Conservation (phyloP, 2,113 vertebrate species). For the Tricholaema leucomelas region DNA sequence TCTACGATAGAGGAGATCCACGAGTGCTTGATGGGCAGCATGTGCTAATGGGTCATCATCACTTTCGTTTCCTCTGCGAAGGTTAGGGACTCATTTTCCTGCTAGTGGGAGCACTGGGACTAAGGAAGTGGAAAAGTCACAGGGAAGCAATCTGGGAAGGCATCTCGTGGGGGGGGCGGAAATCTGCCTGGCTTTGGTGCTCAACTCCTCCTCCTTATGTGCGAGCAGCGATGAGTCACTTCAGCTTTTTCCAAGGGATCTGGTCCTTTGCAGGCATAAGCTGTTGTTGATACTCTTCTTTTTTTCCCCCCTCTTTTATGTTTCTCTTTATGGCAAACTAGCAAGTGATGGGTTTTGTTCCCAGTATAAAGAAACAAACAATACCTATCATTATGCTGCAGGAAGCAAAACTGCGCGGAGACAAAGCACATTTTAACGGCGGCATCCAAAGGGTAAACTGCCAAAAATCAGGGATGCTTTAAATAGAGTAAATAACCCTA, state of each 20-base stretch:
- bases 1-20: background rate
- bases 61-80: background rate
- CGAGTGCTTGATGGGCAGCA: background rate
- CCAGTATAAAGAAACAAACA: slow-evolving; percentile 8
- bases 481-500: background rate
- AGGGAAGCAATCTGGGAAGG: background rate
- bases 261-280: background rate
- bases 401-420: background rate
- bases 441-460: background rate
- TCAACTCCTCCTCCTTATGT: background rate
- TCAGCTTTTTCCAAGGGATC: background rate
- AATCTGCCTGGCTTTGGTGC: background rate
- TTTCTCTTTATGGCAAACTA: slow-evolving; percentile 9
- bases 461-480: background rate
- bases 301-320: background rate
- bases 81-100: background rate
- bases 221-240: background rate
- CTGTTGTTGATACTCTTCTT: background rate
- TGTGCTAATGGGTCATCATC: slow-evolving; percentile 1
- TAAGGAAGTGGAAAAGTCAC: background rate
- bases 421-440: background rate
- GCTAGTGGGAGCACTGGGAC: background rate
- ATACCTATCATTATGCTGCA: background rate
- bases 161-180: background rate
- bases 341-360: background rate